Evolutionary conservation across 2,113 vertebrate species (phyloP).

Genomic region (Cottus gobio): DNA sequence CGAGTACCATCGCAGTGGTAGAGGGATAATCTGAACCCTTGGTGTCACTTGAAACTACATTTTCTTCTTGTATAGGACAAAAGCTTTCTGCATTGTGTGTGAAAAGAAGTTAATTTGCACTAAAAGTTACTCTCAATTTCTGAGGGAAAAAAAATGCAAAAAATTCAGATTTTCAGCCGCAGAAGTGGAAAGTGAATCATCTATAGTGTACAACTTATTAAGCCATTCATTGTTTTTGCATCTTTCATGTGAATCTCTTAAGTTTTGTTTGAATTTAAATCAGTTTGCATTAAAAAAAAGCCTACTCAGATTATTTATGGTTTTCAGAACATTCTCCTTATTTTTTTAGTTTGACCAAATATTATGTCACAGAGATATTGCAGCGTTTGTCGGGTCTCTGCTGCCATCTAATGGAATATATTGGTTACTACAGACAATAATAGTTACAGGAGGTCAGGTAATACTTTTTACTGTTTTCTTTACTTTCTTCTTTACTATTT

Average conservation of each 20-base stretch:
- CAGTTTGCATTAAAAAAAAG: background rate
- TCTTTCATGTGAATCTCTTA: background rate
- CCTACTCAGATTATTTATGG: background rate
- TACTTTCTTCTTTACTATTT: no score
- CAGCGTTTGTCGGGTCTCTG: conserved; percentile 22
- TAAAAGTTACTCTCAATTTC: background rate
- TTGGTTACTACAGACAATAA: background rate
- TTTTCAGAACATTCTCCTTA: background rate
- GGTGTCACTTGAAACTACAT: background rate
- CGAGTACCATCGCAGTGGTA: background rate
- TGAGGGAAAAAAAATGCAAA: background rate
- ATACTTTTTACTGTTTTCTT: no score
- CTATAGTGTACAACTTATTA: background rate
- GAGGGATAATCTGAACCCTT: background rate
- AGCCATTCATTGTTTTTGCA: background rate
- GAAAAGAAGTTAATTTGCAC: background rate
- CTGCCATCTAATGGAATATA: conserved; percentile 40
- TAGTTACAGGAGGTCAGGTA: background rate
- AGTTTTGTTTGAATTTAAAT: background rate
- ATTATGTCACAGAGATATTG: background rate
- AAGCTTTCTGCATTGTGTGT: background rate
- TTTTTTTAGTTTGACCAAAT: background rate
- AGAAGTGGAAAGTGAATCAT: background rate
- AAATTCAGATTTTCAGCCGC: background rate
- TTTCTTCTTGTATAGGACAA: background rate